These are phyloP conservation scores for Parnassius smintheus DNA, from an alignment of 2,888 invertebrate genomes.

Conservation along the genomic window DNA sequence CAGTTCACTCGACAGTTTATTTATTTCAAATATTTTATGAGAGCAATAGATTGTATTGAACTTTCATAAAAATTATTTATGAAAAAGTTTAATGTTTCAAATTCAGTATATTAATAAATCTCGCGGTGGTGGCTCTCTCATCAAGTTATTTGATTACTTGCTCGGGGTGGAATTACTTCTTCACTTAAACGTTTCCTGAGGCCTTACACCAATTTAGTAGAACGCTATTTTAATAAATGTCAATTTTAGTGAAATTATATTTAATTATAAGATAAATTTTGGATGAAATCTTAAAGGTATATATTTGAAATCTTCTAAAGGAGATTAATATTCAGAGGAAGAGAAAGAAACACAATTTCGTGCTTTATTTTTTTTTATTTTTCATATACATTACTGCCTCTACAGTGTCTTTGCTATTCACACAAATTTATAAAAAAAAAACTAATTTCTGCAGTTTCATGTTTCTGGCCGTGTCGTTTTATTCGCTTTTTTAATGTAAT, in stretches of 20 bases:
- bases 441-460: conserved; percentile 1
- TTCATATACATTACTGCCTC: conserved; percentile 27
- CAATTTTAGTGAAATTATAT: background rate
- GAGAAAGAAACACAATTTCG: conserved; percentile 6
- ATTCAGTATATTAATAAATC: conserved; percentile 6
- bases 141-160: conserved; percentile 19
- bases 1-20: too few relatives aligned
- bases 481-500: background rate
- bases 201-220: conserved; percentile 5
- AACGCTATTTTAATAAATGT: conserved; percentile 23
- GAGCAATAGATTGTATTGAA: too few relatives aligned
- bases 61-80: too few relatives aligned
- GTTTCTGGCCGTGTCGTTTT: conserved; percentile 4
- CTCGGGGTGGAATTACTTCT: conserved; percentile 20
- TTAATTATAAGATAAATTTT: background rate
- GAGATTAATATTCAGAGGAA: too few relatives aligned
- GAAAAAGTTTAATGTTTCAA: background rate
- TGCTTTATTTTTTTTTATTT: conserved; percentile 17
- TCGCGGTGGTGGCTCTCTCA: background rate
- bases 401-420: conserved; percentile 25
- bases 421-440: conserved; percentile 15
- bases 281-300: background rate
- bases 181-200: conserved; percentile 10
- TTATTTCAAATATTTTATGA: too few relatives aligned
- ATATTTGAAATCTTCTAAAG: too few relatives aligned